Evolutionary conservation across 1,140 invertebrate genomes (phyloP).

Genomic region (Bombus waltoni): DNA sequence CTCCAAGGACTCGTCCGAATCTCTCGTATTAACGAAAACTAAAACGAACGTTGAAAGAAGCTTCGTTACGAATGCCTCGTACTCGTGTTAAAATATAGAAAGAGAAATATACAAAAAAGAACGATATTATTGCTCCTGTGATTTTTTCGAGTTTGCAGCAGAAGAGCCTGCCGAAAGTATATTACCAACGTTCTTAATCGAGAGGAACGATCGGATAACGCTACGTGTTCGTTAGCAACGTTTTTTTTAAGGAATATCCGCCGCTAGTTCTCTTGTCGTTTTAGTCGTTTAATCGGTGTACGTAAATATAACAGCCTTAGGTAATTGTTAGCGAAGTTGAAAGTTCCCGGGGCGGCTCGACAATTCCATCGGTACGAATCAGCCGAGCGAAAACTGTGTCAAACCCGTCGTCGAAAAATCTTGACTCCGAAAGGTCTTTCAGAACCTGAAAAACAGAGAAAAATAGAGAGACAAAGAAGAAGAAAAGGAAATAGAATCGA

Average conservation of each 20-base stretch:
- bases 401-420: slow-evolving; percentile 1
- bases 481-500: background rate
- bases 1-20: background rate
- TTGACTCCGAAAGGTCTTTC: background rate
- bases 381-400: slow-evolving; percentile 16
- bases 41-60: background rate
- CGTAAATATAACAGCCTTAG: slow-evolving; percentile 30
- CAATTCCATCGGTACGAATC: slow-evolving; percentile 2
- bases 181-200: background rate
- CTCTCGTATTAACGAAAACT: background rate
- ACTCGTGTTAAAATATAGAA: background rate
- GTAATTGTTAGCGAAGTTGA: slow-evolving; percentile 44
- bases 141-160: background rate
- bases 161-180: background rate
- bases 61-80: background rate
- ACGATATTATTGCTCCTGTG: background rate
- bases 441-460: background rate
- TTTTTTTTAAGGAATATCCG: background rate
- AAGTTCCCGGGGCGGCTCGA: slow-evolving; percentile 2
- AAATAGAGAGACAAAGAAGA: background rate
- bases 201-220: background rate
- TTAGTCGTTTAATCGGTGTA: slow-evolving; percentile 16
- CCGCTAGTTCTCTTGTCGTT: slow-evolving; percentile 1
- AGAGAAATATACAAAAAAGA: background rate
- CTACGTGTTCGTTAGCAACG: background rate